Base-by-base conservation (phyloP, 2,888 invertebrate species). In the Matsumyia berberina region DNA sequence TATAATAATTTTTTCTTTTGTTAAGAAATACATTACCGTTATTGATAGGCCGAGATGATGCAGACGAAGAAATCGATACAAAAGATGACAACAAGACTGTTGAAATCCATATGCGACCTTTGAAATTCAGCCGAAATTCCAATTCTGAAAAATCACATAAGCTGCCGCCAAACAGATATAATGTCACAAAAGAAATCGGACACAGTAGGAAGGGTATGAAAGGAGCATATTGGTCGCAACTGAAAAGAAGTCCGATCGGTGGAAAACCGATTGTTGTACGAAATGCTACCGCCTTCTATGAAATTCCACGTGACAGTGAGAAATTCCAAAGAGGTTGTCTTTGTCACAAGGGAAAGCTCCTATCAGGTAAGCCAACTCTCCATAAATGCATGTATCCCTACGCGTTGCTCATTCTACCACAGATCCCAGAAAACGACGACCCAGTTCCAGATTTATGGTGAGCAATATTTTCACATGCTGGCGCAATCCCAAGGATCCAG, bases 91-190 rank as follows among this genome's bases (percentile, higher is more conserved):
- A 0, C 8, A 51, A 44, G 9, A 1, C 5, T 6, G 15, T 0
- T 11, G 5, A 62, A 62, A 11, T 35, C 5, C 2, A 46, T 37
- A 19, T 17, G 0, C 37, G 39, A 1, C 12, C 9, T 11, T 57
- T 60, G 5, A 86, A 55, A 77, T 17, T 11, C 7, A 0, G 29
- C 11, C n/a, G 70, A 0, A 58, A 66, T 5, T 8, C 15, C 1
- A 7, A 11, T 7, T 2, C 3, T 58, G 9, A 55, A 7, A 2
- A 74, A 12, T 44, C 82, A 0, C 90, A 89, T 86, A 88, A 89
- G 1, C 79, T 88, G 33, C 87, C 90, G 0, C 90, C 90, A 0
- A 90, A 91, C 86, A 87, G 88, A 0, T 90, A 90, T 44, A 87
- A 88, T 0, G 72, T 88, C 0, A 85, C 76, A 0, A 82, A 76